Percentiles rank a stretch among this genome's conserved stretches.
Evolutionary conservation across 2,888 invertebrate species (phyloP).

Genomic region (Criorhina ranunculi): DNA sequence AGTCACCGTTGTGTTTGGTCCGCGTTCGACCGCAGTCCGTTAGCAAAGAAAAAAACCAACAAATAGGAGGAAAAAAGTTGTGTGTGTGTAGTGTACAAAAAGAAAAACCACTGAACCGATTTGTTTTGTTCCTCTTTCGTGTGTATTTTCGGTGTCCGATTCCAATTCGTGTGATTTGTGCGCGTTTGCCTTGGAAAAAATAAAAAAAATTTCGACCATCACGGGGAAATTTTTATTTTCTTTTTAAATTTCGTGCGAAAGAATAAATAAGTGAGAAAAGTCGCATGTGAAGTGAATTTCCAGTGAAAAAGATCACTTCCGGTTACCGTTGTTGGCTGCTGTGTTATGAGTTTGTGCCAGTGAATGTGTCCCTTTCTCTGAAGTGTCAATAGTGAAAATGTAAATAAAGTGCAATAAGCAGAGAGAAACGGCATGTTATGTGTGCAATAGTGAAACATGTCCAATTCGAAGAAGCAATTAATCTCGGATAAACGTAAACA

Average conservation of each 20-base stretch:
- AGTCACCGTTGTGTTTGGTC: slow-evolving; percentile 50
- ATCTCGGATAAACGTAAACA: slow-evolving; percentile 68
- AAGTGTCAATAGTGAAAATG: slow-evolving; percentile 59
- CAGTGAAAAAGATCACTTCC: slow-evolving; percentile 38
- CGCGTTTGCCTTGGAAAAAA: slow-evolving; percentile 52
- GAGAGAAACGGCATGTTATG: slow-evolving; percentile 7
- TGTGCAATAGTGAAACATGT: slow-evolving; percentile 73
- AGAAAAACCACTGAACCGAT: slow-evolving; percentile 28
- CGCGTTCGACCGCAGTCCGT: slow-evolving; percentile 60
- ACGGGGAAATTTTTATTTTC: not conserved
- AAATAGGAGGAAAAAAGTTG: slow-evolving; percentile 23
- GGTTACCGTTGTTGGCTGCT: slow-evolving; percentile 16
- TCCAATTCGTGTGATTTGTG: slow-evolving; percentile 38
- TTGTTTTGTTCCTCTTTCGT: slow-evolving; percentile 37
- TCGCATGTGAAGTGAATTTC: slow-evolving; percentile 14
- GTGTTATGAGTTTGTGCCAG: not conserved
- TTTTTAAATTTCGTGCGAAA: slow-evolving; percentile 10
- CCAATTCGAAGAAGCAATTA: slow-evolving; percentile 44
- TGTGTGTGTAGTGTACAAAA: slow-evolving; percentile 30
- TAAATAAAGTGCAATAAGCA: slow-evolving; percentile 57
- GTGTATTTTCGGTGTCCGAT: slow-evolving; percentile 34
- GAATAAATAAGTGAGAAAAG: not conserved
- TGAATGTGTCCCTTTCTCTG: not conserved
- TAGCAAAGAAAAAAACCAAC: slow-evolving; percentile 25
- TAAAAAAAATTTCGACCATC: slow-evolving; percentile 7